Percentiles rank a stretch among this genome's conserved stretches.
These are phyloP conservation scores for Antedon mediterranea DNA, from an alignment of 53 echinoderm and acorn worm species.

Conservation along the genomic window DNA sequence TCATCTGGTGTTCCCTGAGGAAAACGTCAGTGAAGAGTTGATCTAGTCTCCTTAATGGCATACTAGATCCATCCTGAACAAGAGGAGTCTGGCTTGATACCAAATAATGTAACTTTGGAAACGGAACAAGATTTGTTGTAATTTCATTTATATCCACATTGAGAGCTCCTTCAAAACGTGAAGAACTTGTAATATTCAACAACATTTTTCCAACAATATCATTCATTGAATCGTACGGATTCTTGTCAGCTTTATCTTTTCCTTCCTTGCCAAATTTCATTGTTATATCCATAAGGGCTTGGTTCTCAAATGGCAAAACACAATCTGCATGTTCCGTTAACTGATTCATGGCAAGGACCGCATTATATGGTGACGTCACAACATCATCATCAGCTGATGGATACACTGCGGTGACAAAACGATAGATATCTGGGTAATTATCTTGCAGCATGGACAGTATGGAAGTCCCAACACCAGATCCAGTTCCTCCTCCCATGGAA, in stretches of 20 bases:
- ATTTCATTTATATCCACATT: slow-evolving; percentile 94
- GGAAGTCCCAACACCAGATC: slow-evolving; percentile 90
- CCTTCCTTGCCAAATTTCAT: background rate
- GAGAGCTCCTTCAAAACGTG: slow-evolving; percentile 73
- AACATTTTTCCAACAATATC: slow-evolving; percentile 85
- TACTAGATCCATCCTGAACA: slow-evolving; percentile 33
- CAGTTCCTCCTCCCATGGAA: slow-evolving; percentile 97
- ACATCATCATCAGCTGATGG: slow-evolving; percentile 69
- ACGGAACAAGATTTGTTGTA: slow-evolving; percentile 87
- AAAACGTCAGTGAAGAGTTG: slow-evolving; percentile 97
- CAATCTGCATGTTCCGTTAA: slow-evolving; percentile 86
- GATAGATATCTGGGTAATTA: slow-evolving; percentile 77
- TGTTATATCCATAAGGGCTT: slow-evolving; percentile 26
- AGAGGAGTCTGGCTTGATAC: slow-evolving; percentile 85
- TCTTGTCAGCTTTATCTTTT: slow-evolving; percentile 24
- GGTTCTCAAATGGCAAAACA: slow-evolving; percentile 85
- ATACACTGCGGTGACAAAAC: slow-evolving; percentile 65
- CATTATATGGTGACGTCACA: slow-evolving; percentile 82
- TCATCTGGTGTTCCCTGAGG: slow-evolving; percentile 64
- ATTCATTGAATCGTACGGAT: slow-evolving; percentile 94
- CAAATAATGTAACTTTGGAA: slow-evolving; percentile 83
- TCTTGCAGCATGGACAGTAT: slow-evolving; percentile 57
- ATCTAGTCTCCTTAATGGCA: slow-evolving; percentile 79
- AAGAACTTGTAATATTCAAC: slow-evolving; percentile 90
- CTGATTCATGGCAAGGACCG: slow-evolving; percentile 90